Evolutionary conservation across 2,797 vertebrate species (phyloP).

Genomic region (Artibeus jamaicensis): DNA sequence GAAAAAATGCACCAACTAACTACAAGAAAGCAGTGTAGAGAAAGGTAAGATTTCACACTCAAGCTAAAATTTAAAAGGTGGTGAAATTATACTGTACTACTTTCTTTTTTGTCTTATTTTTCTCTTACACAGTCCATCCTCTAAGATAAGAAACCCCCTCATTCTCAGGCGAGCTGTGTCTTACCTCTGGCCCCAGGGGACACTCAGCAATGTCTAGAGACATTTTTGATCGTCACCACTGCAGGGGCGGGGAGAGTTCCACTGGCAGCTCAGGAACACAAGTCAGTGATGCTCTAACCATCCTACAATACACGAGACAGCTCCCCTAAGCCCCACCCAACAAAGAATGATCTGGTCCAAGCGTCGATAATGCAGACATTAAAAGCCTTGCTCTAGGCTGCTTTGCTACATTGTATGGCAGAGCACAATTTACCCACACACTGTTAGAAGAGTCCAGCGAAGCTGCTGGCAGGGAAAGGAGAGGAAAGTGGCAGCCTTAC

Average conservation of each 20-base stretch:
- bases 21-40: neutral
- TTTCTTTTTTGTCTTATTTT: neutral
- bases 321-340: neutral
- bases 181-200: neutral
- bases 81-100: neutral
- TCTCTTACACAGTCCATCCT: neutral
- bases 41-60: neutral
- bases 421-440: rapidly evolving
- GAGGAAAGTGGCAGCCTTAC: neutral
- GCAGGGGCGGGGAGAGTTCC: neutral
- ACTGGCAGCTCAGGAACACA: neutral
- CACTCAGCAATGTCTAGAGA: neutral
- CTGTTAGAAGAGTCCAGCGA: neutral
- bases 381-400: neutral
- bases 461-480: neutral
- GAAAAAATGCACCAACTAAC: neutral
- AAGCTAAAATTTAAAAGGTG: neutral
- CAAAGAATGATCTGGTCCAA: no score
- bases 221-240: neutral
- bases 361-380: neutral
- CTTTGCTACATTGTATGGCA: neutral
- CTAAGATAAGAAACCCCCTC: neutral
- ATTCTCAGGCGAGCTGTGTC: neutral
- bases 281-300: neutral
- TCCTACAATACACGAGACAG: neutral